These are phyloP conservation scores for Apis florea DNA, from an alignment of 1,140 invertebrate species.

Conservation along the genomic window DNA sequence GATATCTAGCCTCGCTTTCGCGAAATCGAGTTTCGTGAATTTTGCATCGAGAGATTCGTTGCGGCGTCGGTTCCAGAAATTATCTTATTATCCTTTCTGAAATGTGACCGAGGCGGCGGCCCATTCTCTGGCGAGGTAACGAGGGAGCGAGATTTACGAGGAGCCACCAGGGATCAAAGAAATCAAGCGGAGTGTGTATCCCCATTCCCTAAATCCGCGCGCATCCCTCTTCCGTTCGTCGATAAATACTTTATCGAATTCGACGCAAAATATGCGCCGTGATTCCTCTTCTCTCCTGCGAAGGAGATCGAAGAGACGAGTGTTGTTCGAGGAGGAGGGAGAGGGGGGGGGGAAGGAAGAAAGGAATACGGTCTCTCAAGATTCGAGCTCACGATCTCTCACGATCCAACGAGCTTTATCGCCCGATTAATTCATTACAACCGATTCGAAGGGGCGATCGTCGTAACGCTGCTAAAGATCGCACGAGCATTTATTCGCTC, in stretches of 20 bases:
- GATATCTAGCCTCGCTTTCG: too few species aligned
- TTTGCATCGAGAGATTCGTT: neutral
- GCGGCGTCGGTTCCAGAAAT: too few species aligned
- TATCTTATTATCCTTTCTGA: too few species aligned
- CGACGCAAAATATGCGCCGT: conserved; percentile 29
- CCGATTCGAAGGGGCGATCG: conserved; percentile 39
- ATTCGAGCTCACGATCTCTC: conserved; percentile 3
- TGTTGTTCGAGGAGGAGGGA: neutral
- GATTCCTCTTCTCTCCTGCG: too few species aligned
- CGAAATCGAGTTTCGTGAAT: too few species aligned
- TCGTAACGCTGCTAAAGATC: conserved; percentile 52
- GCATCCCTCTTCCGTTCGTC: conserved; percentile 30
- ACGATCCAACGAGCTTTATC: conserved; percentile 35
- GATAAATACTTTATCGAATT: conserved; percentile 70
- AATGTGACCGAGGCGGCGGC: too few species aligned
- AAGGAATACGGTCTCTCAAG: conserved; percentile 22
- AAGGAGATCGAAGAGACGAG: neutral
- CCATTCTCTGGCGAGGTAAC: neutral
- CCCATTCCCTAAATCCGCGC: conserved; percentile 66
- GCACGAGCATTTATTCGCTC: conserved; percentile 47
- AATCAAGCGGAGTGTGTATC: conserved; percentile 70
- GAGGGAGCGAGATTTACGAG: conserved; percentile 39
- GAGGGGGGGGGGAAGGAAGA: too few species aligned
- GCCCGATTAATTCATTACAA: conserved; percentile 45
- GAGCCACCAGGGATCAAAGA: conserved; percentile 56